Conservation (phyloP, 2,113 vertebrate genomes). For the Lagopus leucura region DNA sequence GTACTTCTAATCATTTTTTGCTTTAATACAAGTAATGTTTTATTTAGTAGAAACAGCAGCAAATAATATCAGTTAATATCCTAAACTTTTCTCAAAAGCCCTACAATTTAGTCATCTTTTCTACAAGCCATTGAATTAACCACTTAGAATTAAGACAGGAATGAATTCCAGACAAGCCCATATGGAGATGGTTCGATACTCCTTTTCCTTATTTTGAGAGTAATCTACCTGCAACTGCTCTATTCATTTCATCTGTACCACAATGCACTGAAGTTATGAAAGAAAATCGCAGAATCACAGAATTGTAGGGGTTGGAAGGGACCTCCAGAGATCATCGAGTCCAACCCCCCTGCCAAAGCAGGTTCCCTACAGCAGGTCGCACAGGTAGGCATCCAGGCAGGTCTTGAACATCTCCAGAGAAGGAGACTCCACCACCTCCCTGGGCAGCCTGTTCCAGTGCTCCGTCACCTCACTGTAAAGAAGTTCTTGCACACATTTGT, state of each 20-base stretch:
- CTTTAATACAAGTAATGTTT: neutral
- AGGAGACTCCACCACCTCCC: no score
- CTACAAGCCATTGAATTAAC: neutral
- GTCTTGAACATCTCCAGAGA: no score
- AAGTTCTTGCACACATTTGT: no score
- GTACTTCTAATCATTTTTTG: neutral
- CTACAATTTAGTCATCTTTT: neutral
- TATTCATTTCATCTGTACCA: neutral
- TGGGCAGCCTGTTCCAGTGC: no score
- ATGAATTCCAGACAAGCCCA: neutral
- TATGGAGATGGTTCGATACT: neutral
- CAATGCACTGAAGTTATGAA: accelerated
- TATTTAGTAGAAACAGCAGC: neutral
- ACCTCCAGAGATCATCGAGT: no score
- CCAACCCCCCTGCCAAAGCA: no score
- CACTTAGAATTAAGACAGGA: neutral
- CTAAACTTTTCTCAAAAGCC: neutral
- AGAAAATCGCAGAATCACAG: neutral
- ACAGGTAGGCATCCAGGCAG: no score
- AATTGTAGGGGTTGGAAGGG: no score
- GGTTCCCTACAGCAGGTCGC: no score
- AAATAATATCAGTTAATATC: neutral
- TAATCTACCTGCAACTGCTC: neutral
- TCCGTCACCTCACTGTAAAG: no score
- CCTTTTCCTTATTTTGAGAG: neutral